Evolutionary conservation across 53 echinoderm and acorn worm genomes (phyloP).

Genomic region (Henricia sp.): DNA sequence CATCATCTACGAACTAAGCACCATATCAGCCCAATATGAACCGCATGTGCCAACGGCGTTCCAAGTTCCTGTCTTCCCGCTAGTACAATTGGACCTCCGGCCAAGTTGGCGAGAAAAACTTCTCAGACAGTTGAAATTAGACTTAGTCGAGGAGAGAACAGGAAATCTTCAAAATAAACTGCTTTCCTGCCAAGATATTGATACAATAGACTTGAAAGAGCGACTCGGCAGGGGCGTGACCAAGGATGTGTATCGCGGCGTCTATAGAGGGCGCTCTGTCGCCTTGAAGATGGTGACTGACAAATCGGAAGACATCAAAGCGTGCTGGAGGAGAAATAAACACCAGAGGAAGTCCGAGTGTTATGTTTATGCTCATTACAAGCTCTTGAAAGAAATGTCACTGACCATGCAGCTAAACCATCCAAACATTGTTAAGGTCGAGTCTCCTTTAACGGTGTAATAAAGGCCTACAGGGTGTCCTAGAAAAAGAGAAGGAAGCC

Average conservation of each 20-base stretch:
- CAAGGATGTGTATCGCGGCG: constrained; percentile 73
- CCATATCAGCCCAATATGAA: too few species aligned
- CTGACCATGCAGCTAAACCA: constrained; percentile 78
- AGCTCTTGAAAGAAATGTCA: constrained; percentile 91
- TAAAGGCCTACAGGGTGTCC: not conserved
- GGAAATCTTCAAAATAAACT: not conserved
- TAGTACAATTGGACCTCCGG: not conserved
- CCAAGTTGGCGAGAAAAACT: not conserved
- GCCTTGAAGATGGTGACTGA: constrained; percentile 91
- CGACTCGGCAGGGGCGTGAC: constrained; percentile 62
- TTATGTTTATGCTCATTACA: constrained; percentile 83
- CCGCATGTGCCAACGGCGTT: not conserved
- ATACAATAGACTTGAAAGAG: constrained; percentile 32
- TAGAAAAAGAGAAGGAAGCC: too few species aligned
- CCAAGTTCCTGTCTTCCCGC: not conserved
- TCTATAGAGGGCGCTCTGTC: constrained; percentile 58
- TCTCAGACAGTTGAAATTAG: constrained; percentile 11
- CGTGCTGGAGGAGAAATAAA: constrained; percentile 63
- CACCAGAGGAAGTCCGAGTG: constrained; percentile 58
- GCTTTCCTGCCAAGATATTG: constrained; percentile 42
- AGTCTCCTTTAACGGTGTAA: not conserved
- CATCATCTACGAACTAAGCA: not conserved
- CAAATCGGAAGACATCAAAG: constrained; percentile 70
- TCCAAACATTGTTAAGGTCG: constrained; percentile 82
- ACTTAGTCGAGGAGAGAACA: not conserved